These are phyloP conservation scores for Dromiciops gliroides DNA, from an alignment of 2,113 vertebrate genomes.

Conservation along the genomic window DNA sequence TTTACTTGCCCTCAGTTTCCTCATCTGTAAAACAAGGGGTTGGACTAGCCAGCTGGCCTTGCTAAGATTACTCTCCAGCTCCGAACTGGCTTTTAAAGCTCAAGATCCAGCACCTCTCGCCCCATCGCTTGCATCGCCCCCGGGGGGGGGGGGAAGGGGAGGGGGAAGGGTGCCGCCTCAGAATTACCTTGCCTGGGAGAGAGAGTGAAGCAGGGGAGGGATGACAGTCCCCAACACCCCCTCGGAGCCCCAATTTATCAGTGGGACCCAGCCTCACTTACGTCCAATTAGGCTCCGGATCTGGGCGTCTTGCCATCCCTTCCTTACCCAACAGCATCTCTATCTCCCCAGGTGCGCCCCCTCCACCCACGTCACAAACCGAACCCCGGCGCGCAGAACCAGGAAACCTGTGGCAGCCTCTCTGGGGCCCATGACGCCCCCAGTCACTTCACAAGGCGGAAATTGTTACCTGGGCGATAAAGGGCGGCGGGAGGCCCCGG, in stretches of 20 bases:
- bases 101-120: not conserved
- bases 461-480: conserved; percentile 78
- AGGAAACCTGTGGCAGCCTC: not conserved
- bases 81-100: not conserved
- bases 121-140: not conserved
- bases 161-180: not conserved
- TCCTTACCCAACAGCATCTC: not conserved
- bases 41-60: not conserved
- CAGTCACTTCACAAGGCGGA: conserved; percentile 78
- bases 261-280: not conserved
- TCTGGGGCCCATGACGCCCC: conserved; percentile 62
- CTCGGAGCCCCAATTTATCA: not conserved
- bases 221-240: not conserved
- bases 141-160: not conserved
- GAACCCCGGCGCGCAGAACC: not conserved
- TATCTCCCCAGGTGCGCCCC: not conserved
- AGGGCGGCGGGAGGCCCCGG: conserved; percentile 20
- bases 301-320: not conserved
- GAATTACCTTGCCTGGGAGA: not conserved
- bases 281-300: not conserved
- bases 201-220: not conserved
- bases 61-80: not conserved
- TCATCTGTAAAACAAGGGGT: not conserved
- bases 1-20: not conserved
- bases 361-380: not conserved